A percentile compares a stretch with the other conserved stretches of the same genome.
phyloP scores from a whole-genome alignment of 1,140 invertebrate genomes.

The Leguminivora glycinivorella region DNA sequence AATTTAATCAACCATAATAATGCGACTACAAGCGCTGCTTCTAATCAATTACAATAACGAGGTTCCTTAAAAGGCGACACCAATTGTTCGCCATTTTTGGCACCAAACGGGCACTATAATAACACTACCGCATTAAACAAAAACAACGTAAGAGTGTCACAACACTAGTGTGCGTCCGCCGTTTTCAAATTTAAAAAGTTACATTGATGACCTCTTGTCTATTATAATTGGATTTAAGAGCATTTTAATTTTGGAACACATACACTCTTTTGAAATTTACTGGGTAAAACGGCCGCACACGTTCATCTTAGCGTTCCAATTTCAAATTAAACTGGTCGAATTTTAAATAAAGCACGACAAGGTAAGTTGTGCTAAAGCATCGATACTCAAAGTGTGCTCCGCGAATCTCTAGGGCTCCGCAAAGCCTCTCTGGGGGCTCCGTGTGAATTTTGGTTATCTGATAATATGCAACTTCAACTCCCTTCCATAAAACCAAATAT shows the following conservation, averaged over 20 bases:
- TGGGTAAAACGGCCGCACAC: neutral
- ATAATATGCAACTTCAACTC: too few relatives aligned
- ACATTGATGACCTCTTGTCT: neutral
- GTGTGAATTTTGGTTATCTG: too few relatives aligned
- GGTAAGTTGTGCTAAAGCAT: too few relatives aligned
- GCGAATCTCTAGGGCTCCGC: too few relatives aligned
- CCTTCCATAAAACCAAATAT: too few relatives aligned
- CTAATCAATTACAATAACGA: neutral
- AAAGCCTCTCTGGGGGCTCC: too few relatives aligned
- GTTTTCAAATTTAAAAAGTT: neutral
- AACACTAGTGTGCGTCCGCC: neutral
- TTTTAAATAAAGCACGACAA: too few relatives aligned
- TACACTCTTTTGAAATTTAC: neutral
- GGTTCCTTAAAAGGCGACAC: neutral
- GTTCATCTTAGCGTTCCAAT: neutral
- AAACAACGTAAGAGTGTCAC: neutral
- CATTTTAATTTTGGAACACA: neutral
- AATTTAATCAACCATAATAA: conserved; percentile 4
- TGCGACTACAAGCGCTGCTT: neutral
- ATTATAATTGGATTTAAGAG: neutral
- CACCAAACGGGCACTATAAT: neutral
- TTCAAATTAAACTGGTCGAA: neutral
- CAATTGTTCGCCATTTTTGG: conserved; percentile 21
- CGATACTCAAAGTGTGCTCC: too few relatives aligned
- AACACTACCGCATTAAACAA: neutral